These are phyloP conservation scores for Stichodactyla helianthus DNA, from an alignment of 64 coral and sea anemone species.

Conservation along the genomic window DNA sequence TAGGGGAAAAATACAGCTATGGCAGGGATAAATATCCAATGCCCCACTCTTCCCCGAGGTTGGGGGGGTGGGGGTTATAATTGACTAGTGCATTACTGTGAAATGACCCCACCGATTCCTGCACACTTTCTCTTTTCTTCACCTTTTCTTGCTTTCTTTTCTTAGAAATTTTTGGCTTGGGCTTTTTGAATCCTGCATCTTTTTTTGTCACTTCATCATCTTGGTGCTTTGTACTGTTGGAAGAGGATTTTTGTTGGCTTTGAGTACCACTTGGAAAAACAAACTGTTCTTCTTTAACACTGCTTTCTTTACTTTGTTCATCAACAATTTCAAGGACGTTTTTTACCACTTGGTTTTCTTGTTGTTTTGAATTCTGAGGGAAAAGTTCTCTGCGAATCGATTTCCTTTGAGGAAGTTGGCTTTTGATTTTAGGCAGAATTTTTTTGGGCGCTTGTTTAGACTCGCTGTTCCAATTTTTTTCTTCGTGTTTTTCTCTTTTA, in stretches of 20 bases:
- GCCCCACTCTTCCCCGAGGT: no score
- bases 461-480: neutral
- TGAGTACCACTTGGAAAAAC: neutral
- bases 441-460: neutral
- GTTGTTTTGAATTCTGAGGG: neutral
- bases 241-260: neutral
- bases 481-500: neutral
- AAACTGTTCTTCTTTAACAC: neutral
- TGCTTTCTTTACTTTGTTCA: neutral
- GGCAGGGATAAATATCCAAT: no score
- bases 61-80: no score
- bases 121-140: neutral
- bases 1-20: no score
- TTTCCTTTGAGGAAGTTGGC: neutral
- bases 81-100: no score
- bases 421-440: neutral
- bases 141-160: neutral
- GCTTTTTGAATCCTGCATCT: conserved; percentile 12
- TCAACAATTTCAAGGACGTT: conserved; percentile 5
- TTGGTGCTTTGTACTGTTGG: neutral
- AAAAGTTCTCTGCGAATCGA: neutral
- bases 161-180: neutral
- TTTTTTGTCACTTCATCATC: neutral
- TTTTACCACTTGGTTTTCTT: neutral
- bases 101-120: neutral